Percentiles rank a stretch among this genome's conserved stretches.
Evolutionary conservation across 2,113 vertebrate species (phyloP).

Genomic region (Myxocyprinus asiaticus): DNA sequence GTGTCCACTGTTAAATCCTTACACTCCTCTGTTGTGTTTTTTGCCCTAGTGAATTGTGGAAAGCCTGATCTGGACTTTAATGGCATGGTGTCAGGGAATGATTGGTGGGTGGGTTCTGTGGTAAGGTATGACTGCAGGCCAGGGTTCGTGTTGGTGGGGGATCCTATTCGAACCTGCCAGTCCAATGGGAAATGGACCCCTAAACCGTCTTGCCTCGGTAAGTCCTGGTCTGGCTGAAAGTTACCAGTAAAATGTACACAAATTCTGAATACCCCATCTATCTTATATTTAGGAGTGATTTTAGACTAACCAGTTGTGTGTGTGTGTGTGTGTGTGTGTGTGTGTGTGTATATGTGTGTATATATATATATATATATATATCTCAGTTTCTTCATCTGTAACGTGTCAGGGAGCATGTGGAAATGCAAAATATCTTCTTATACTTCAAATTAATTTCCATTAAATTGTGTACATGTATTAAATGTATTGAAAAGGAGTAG

Average conservation of each 20-base stretch:
- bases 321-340: too few species aligned
- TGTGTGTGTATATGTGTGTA: too few species aligned
- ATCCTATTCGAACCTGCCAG: constrained; percentile 74
- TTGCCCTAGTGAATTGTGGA: constrained; percentile 79
- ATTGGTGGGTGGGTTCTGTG: constrained; percentile 85
- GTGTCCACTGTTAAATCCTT: background rate
- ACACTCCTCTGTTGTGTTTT: background rate
- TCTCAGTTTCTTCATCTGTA: too few species aligned
- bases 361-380: too few species aligned
- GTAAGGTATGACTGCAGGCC: constrained; percentile 78
- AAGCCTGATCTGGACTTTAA: constrained; percentile 77
- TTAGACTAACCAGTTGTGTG: too few species aligned
- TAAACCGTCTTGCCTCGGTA: constrained; percentile 79
- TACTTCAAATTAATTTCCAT: too few species aligned
- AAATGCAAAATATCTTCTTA: too few species aligned
- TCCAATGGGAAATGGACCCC: constrained; percentile 77
- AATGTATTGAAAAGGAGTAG: too few species aligned
- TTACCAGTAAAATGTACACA: background rate
- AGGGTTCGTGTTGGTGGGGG: constrained; percentile 80
- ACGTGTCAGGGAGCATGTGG: too few species aligned
- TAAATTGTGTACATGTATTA: too few species aligned
- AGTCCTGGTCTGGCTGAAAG: constrained; percentile 64
- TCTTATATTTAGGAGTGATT: too few species aligned
- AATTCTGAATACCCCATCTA: background rate
- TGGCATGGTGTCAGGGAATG: constrained; percentile 72